phyloP scores from a whole-genome alignment of 1,140 invertebrate genomes.

The Callitettix versicolor region DNA sequence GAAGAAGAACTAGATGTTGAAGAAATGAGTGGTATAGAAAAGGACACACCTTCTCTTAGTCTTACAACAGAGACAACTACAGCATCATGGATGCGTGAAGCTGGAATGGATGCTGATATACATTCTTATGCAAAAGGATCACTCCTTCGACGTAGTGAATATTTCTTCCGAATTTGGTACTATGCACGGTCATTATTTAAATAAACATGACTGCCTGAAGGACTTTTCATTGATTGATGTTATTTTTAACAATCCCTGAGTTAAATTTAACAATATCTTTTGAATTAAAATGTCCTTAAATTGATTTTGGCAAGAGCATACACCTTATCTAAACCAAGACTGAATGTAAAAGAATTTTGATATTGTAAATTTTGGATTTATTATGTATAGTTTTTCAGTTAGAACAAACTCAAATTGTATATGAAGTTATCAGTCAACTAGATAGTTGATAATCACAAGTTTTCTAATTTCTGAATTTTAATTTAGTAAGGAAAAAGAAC shows the following conservation, averaged over 20 bases:
- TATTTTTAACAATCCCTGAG: conserved; percentile 3
- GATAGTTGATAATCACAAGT: too few relatives aligned
- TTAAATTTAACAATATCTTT: neutral
- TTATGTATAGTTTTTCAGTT: too few relatives aligned
- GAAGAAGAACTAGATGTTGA: conserved; percentile 36
- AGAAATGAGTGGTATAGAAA: conserved; percentile 38
- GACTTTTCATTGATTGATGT: neutral
- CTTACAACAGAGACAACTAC: conserved; percentile 77
- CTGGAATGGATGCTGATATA: conserved; percentile 88
- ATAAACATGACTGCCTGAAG: conserved; percentile 32
- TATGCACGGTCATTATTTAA: conserved; percentile 73
- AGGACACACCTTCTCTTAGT: conserved; percentile 53
- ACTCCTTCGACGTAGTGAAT: conserved; percentile 74
- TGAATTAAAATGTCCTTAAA: neutral
- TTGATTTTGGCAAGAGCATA: neutral
- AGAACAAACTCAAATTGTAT: too few relatives aligned
- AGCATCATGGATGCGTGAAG: conserved; percentile 83
- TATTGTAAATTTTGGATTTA: conserved; percentile 10
- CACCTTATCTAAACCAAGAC: conserved; percentile 4
- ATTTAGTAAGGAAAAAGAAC: too few relatives aligned
- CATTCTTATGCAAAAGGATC: conserved; percentile 73
- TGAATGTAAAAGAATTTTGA: conserved; percentile 13
- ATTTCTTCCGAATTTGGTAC: conserved; percentile 89
- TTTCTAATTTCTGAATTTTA: too few relatives aligned
- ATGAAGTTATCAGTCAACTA: too few relatives aligned